Conservation (phyloP, 2,113 vertebrate genomes). For the Sturnira hondurensis region DNA sequence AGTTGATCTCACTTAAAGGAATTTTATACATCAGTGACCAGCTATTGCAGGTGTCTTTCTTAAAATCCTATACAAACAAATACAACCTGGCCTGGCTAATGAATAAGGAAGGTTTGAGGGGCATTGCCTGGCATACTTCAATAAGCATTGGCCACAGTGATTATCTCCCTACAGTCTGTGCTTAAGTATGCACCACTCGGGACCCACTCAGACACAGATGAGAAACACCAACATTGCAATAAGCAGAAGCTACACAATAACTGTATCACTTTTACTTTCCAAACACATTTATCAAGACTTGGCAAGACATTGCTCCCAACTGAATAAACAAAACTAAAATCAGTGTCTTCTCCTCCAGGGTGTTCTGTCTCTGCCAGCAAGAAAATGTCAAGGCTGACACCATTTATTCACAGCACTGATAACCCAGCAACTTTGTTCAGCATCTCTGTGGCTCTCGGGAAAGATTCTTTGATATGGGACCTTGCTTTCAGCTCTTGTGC, state of each 20-base stretch:
- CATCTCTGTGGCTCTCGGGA: slow-evolving; percentile 15
- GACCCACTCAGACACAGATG: background rate
- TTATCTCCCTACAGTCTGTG: background rate
- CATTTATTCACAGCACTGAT: slow-evolving; percentile 50
- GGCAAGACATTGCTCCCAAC: slow-evolving; percentile 41
- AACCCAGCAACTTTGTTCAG: slow-evolving; percentile 25
- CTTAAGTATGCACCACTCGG: slow-evolving; percentile 9
- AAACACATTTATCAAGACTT: slow-evolving; percentile 67
- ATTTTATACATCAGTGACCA: slow-evolving; percentile 44
- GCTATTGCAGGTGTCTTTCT: background rate
- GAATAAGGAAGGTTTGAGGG: background rate
- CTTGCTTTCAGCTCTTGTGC: background rate
- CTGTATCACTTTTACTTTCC: slow-evolving; percentile 26
- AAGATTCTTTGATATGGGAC: background rate
- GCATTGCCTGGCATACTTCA: background rate
- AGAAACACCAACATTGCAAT: background rate
- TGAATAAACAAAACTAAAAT: slow-evolving; percentile 68
- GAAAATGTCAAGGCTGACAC: slow-evolving; percentile 53
- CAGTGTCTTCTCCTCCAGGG: slow-evolving; percentile 59
- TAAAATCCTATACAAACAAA: background rate
- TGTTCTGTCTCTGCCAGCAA: slow-evolving; percentile 50
- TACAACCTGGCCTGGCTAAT: background rate
- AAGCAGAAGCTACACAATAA: background rate
- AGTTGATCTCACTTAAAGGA: slow-evolving; percentile 38
- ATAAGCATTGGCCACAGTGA: background rate